Base-by-base conservation (phyloP, 2,113 vertebrate genomes). In the Oryzias celebensis region DNA sequence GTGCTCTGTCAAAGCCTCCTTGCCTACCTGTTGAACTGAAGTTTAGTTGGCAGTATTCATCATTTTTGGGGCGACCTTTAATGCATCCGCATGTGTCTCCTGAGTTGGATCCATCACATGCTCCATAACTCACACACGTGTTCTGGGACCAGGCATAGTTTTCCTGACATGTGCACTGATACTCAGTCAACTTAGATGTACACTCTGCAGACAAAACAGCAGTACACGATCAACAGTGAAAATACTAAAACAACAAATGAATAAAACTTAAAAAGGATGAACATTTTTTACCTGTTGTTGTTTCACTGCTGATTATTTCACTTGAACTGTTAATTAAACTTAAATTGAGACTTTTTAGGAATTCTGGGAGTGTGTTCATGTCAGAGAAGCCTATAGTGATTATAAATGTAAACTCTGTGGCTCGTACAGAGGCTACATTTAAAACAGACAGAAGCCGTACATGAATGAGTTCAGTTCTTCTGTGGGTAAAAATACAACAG, bases 61-160 rank as follows among this genome's bases (percentile, higher is more conserved):
- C 42, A 4, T 69, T 59, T 15, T 15, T 6, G 48, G 80, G 71
- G 26, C 65, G 41, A 12, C 0, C 43, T 8, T 42, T 69, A 24
- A 82, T 72, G 61, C 80, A 82, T 55, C 80, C 63, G 44, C 75
- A 82, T 4, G 71, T 72, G 24, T 60, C 5, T 28, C n/a, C 54
- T 26, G 18, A 4, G 20, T 66, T 50, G 50, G 31, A 28, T 36
- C 36, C 36, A 8, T 69, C 68, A 43, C 80, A 82, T 14, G 54
- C 43, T 2, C n/a, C 23, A 7, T 62, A 1, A 42, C 0, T 28
- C 28, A 50, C 28, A 62, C 80, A 82, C 51, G 0, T 73, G 52
- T 69, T 52, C 5, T 17, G 45, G 5, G 80, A 62, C 75, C 71
- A 82, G 45, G 62, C 61, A 55, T 43, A 69, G 50, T 0, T 23